Conservation (phyloP, 2,113 vertebrate species). For the Etheostoma spectabile region DNA sequence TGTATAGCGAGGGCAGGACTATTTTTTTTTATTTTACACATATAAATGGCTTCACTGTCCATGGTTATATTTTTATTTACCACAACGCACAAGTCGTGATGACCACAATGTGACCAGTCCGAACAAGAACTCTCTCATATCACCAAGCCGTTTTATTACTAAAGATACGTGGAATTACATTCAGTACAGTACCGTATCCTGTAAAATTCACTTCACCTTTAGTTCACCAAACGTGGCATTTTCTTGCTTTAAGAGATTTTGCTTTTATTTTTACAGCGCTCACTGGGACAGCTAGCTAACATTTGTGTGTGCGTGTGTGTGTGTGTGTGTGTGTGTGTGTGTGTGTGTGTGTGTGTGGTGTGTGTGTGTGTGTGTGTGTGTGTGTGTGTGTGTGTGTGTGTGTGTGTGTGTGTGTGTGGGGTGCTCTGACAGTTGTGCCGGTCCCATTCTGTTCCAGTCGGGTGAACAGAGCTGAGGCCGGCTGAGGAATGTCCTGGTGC, state of each 20-base stretch:
- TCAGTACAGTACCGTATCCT: background rate
- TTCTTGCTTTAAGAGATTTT: background rate
- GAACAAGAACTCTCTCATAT: background rate
- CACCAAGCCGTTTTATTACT: background rate
- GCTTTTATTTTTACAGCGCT: background rate
- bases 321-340: no score
- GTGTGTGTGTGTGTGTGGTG: conserved; percentile 6
- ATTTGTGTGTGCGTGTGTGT: background rate
- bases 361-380: background rate
- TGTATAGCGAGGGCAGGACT: background rate
- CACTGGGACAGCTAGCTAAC: background rate
- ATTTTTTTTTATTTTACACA: background rate
- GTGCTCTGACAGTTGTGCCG: conserved; percentile 25
- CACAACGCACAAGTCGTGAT: background rate
- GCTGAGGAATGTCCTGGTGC: conserved; percentile 84
- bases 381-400: background rate
- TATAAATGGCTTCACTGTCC: background rate
- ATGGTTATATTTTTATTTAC: background rate
- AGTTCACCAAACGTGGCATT: background rate
- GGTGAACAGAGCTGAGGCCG: conserved; percentile 78
- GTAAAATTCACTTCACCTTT: background rate
- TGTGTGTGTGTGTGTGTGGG: conserved; percentile 6
- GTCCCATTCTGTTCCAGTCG: conserved; percentile 74
- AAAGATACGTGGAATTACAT: background rate
- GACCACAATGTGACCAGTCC: background rate